Base-by-base conservation (phyloP, 2,113 vertebrate genomes). In the Noturus placidus region DNA sequence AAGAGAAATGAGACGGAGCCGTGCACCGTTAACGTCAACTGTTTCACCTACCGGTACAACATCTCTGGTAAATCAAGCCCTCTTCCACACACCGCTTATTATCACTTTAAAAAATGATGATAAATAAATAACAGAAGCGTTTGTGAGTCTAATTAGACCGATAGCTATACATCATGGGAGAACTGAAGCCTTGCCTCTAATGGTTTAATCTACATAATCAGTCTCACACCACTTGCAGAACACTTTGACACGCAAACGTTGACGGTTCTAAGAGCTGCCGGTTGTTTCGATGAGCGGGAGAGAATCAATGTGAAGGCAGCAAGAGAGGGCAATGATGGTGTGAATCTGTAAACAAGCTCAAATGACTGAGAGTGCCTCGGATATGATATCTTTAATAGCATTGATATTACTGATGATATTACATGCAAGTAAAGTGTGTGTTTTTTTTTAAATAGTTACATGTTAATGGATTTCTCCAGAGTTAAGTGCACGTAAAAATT, bases 21-120 rank as follows among this genome's bases (percentile, higher is more conserved):
- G 27, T 99, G 98, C 81, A 77, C 96, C 84, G 94, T 97, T 88
- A 99, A 99, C 92, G 95, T 94, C 90, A 98, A 97, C 85, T 99
- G 97, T 93, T 99, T 97, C 95, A 96, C 96, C 0, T 98, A 97
- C 92, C 94, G 94, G 25, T 96, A 98, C 94, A 96, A 94, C 87
- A 92, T 97, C 88, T 97, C 98, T 95, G 97, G 98, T 99, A 93
- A 84, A 56, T 25, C 22, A 15, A 33, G 10, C 38, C 25, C 27
- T n/a, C 76, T 54, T n/a, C 25, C 0, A 54, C 46, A 54, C 46
- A 69, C 46, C 25, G 35, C 11, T 38, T 56, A 56, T 56, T 56
- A 57, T 80, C 3, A 79, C 10, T 50, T 42, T 30, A 61, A 61
- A 19, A 8, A 35, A 35, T 0, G 17, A 69, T 42, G 19, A 70